Evolutionary conservation across 2,888 invertebrate species (phyloP).

Genomic region (Leucophenga maculata): DNA sequence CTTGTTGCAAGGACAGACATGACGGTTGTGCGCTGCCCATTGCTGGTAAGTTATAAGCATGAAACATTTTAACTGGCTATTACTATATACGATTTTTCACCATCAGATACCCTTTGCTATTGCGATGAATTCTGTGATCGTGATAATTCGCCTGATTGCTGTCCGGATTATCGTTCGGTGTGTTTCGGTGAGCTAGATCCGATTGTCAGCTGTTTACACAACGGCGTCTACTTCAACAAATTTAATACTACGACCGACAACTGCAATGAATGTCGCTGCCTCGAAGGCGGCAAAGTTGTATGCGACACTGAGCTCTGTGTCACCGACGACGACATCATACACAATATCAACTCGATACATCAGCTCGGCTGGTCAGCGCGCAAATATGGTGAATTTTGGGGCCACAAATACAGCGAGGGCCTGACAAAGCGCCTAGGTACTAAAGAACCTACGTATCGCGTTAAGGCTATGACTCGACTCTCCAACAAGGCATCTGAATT

Average conservation of each 20-base stretch:
- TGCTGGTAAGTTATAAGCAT: slow-evolving; percentile 74
- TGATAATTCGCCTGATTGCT: slow-evolving; percentile 83
- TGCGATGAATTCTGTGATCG: slow-evolving; percentile 94
- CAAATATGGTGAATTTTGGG: slow-evolving; percentile 89
- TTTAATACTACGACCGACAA: slow-evolving; percentile 76
- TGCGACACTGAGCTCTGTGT: slow-evolving; percentile 85
- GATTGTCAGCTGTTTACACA: slow-evolving; percentile 72
- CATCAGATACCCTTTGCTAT: slow-evolving; percentile 87
- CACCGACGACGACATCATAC: slow-evolving; percentile 80
- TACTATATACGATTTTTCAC: neutral
- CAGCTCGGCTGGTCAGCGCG: slow-evolving; percentile 82
- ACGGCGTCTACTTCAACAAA: slow-evolving; percentile 74
- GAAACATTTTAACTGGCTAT: too few relatives aligned
- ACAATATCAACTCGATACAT: slow-evolving; percentile 77
- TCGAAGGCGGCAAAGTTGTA: slow-evolving; percentile 61
- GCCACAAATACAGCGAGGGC: slow-evolving; percentile 86
- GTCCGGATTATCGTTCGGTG: slow-evolving; percentile 88
- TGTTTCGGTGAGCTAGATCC: slow-evolving; percentile 76
- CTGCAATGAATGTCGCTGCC: slow-evolving; percentile 83
- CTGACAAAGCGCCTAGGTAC: slow-evolving; percentile 82
- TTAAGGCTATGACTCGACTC: slow-evolving; percentile 69
- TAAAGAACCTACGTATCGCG: slow-evolving; percentile 69
- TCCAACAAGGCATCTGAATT: slow-evolving; percentile 70
- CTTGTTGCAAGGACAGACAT: slow-evolving; percentile 82
- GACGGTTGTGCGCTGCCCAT: slow-evolving; percentile 89